A percentile compares a stretch with the other conserved stretches of the same genome.
phyloP scores from a whole-genome alignment of 2,888 invertebrate genomes.

The Pristionchus entomophagus region DNA sequence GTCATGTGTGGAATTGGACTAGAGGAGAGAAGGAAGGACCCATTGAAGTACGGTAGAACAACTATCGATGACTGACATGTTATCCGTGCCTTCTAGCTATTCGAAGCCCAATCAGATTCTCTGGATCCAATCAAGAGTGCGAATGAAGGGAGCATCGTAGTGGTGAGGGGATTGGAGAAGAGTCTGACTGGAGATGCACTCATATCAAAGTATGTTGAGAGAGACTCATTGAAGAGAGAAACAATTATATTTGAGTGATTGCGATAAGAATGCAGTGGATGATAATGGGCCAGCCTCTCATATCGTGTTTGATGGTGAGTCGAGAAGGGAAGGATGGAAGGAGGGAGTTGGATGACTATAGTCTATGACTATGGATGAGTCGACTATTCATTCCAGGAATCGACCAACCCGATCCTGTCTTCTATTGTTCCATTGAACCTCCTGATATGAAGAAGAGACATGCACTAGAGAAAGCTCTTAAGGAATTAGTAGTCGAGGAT shows the following conservation, averaged over 20 bases:
- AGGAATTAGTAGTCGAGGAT: conserved; percentile 61
- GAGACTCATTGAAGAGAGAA: neutral
- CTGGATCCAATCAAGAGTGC: conserved; percentile 79
- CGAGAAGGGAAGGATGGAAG: neutral
- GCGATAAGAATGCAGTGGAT: conserved; percentile 40
- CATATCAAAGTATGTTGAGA: conserved; percentile 56
- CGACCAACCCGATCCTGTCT: conserved; percentile 91
- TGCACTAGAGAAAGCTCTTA: conserved; percentile 68
- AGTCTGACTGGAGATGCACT: conserved; percentile 81
- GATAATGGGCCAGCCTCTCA: neutral
- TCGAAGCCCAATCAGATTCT: conserved; percentile 90
- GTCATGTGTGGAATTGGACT: conserved; percentile 59
- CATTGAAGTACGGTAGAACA: conserved; percentile 50
- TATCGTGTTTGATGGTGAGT: conserved; percentile 9
- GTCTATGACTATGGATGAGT: neutral
- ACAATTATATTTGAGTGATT: neutral
- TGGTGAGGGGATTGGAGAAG: conserved; percentile 89
- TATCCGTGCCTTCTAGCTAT: conserved; percentile 78
- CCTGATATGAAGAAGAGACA: conserved; percentile 79
- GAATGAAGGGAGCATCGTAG: conserved; percentile 87
- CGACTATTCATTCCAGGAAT: conserved; percentile 79
- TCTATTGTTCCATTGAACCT: conserved; percentile 96
- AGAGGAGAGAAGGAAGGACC: conserved; percentile 59
- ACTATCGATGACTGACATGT: neutral
- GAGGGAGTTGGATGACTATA: too few species aligned